Conservation (phyloP, 1,140 invertebrate genomes). For the Cotesia chilonis region DNA sequence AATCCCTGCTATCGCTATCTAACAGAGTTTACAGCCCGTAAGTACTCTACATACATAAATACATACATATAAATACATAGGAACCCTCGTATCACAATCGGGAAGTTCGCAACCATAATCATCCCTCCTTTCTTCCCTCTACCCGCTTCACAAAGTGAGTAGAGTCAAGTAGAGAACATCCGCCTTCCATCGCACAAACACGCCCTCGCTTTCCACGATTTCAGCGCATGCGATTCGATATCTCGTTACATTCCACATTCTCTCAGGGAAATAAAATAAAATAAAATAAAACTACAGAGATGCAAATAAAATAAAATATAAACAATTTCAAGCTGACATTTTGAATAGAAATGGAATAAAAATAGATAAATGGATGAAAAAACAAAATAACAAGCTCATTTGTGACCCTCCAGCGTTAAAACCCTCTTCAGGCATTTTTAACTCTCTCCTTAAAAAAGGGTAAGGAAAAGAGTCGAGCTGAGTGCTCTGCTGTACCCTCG, state of each 20-base stretch:
- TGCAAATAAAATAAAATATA: not conserved
- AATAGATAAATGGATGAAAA: too few species aligned
- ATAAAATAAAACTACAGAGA: not conserved
- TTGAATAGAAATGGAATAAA: too few species aligned
- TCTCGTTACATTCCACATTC: not conserved
- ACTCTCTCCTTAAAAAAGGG: too few species aligned
- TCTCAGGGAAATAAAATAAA: not conserved
- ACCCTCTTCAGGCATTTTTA: not conserved
- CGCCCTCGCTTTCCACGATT: not conserved
- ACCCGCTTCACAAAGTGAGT: not conserved
- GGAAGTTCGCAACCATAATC: conserved; percentile 11
- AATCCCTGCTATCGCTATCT: not conserved
- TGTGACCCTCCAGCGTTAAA: too few species aligned
- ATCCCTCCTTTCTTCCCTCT: conserved; percentile 1
- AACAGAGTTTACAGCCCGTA: not conserved
- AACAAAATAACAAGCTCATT: too few species aligned
- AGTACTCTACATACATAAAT: not conserved
- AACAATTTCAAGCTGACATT: too few species aligned
- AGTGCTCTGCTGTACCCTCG: not conserved
- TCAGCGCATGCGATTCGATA: conserved; percentile 1
- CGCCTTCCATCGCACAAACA: conserved; percentile 8
- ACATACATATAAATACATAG: not conserved
- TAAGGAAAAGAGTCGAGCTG: too few species aligned
- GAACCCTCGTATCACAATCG: conserved; percentile 23
- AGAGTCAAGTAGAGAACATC: conserved; percentile 3